These are phyloP conservation scores for Hydra vulgaris DNA, from an alignment of 30 jellyfish, hydroid and myxozoan genomes.

Conservation along the genomic window DNA sequence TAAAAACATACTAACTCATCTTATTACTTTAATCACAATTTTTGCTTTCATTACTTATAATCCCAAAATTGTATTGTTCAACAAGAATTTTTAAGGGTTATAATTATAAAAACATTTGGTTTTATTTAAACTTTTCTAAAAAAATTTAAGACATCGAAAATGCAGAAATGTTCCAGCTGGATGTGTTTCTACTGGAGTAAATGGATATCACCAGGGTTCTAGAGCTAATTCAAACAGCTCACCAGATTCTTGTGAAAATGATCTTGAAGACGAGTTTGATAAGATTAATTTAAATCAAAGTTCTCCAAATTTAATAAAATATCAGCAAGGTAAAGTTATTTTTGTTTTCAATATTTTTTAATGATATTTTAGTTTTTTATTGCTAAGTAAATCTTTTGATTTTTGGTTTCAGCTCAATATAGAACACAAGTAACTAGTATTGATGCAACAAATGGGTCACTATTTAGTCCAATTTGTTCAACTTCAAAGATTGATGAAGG, in stretches of 20 bases:
- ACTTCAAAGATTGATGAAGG: not conserved
- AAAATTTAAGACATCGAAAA: slow-evolving; percentile 24
- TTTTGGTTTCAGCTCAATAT: too few relatives aligned
- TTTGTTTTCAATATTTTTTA: too few relatives aligned
- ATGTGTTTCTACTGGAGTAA: slow-evolving; percentile 37
- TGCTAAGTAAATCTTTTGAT: too few relatives aligned
- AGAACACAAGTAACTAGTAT: not conserved
- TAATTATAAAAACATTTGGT: too few relatives aligned
- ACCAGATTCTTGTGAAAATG: slow-evolving; percentile 31
- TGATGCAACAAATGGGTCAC: not conserved
- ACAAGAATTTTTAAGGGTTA: too few relatives aligned
- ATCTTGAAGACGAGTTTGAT: slow-evolving; percentile 21
- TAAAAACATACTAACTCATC: too few relatives aligned
- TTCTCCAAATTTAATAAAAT: not conserved
- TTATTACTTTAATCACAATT: too few relatives aligned
- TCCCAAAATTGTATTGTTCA: too few relatives aligned
- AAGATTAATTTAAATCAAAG: not conserved
- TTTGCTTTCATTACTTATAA: too few relatives aligned
- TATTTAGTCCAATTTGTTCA: slow-evolving; percentile 28
- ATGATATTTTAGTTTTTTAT: too few relatives aligned
- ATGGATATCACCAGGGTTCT: slow-evolving; percentile 23
- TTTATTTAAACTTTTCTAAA: too few relatives aligned
- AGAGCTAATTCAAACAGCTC: slow-evolving; percentile 35
- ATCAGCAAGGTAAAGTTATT: slow-evolving; percentile 23
- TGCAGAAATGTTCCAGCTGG: slow-evolving; percentile 36